Evolutionary conservation across 1,140 invertebrate genomes (phyloP).

Genomic region (Saccostrea echinata): DNA sequence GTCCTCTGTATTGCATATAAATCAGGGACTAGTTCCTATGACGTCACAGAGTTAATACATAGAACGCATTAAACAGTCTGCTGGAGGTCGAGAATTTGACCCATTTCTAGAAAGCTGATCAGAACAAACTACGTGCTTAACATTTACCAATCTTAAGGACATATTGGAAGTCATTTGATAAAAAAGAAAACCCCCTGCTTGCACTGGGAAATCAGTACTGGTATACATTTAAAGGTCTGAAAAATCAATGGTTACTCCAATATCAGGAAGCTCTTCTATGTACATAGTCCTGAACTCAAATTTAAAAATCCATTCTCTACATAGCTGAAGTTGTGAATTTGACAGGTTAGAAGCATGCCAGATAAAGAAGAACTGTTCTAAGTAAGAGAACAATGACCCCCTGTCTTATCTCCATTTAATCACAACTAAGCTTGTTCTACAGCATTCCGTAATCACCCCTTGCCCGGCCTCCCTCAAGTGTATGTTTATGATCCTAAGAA

Average conservation of each 20-base stretch:
- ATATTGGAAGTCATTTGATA: background rate
- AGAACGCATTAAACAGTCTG: conserved; percentile 12
- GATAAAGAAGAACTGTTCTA: conserved; percentile 10
- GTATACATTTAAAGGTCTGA: conserved; percentile 24
- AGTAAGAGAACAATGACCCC: conserved; percentile 12
- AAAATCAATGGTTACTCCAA: background rate
- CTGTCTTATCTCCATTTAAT: background rate
- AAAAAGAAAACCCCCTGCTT: conserved; percentile 10
- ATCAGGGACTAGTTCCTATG: conserved; percentile 10
- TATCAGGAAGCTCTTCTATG: background rate
- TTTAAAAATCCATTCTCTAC: conserved; percentile 15
- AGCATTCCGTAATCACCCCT: background rate
- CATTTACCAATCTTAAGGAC: conserved; percentile 7
- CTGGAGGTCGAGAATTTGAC: conserved; percentile 19
- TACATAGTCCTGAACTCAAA: conserved; percentile 4
- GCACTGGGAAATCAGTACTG: background rate
- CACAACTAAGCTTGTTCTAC: background rate
- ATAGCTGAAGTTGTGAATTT: background rate
- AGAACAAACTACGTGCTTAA: background rate
- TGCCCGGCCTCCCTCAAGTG: background rate
- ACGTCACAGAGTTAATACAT: conserved; percentile 21
- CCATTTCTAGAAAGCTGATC: background rate
- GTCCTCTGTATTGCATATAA: background rate
- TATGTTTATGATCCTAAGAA: conserved; percentile 37
- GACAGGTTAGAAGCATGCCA: background rate